These are phyloP conservation scores for Rhagoletis zephyria DNA, from an alignment of 1,140 invertebrate genomes.

Conservation along the genomic window DNA sequence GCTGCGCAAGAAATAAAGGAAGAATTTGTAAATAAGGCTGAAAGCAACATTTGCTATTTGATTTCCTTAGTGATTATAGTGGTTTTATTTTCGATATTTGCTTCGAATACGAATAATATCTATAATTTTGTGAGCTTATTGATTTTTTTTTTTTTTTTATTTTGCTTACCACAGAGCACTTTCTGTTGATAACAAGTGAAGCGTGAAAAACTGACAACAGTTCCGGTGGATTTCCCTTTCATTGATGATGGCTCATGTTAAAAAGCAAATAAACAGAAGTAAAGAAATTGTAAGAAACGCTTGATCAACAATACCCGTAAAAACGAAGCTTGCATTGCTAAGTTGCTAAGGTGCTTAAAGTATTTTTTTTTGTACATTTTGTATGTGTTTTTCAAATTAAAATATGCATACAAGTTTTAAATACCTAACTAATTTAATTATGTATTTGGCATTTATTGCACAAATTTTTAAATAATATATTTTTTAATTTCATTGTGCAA, in stretches of 20 bases:
- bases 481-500: slow-evolving; percentile 24
- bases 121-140: neutral
- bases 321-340: neutral
- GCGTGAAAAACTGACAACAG: slow-evolving; percentile 43
- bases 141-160: neutral
- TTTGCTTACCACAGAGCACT: neutral
- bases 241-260: neutral
- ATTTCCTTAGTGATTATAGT: neutral
- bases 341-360: neutral
- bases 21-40: neutral
- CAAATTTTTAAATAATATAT: neutral
- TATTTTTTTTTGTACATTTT: neutral
- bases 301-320: neutral
- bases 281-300: slow-evolving; percentile 16
- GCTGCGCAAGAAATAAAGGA: neutral
- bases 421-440: neutral
- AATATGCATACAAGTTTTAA: too few species aligned
- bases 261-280: slow-evolving; percentile 8
- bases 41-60: neutral
- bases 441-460: neutral
- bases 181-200: slow-evolving; percentile 36
- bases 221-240: slow-evolving; percentile 44
- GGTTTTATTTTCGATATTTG: neutral
- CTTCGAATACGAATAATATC: neutral
- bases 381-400: neutral